These are phyloP conservation scores for Lanius collurio DNA, from an alignment of 2,113 vertebrate genomes.

Conservation along the genomic window DNA sequence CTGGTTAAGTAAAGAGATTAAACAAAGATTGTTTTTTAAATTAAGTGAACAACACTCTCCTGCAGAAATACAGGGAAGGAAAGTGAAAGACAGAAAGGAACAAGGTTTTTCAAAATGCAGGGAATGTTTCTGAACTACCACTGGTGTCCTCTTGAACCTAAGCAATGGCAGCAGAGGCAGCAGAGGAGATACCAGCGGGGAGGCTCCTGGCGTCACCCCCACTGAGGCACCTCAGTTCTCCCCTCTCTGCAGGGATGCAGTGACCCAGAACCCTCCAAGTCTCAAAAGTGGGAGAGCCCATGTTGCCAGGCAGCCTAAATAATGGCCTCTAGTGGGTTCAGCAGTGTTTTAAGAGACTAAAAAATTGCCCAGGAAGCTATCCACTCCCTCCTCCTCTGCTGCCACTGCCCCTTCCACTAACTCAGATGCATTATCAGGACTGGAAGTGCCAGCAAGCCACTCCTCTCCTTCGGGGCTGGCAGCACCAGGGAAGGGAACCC, in stretches of 20 bases:
- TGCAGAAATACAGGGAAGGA: neutral
- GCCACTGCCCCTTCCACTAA: neutral
- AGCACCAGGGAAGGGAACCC: conserved; percentile 1
- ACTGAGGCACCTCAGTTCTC: neutral
- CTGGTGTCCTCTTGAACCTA: neutral
- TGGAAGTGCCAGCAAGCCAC: conserved; percentile 29
- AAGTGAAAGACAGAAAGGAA: neutral
- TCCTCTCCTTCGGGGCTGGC: conserved; percentile 32
- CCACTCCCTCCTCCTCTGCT: neutral
- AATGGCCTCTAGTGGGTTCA: neutral
- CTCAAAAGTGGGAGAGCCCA: neutral
- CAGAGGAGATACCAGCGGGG: neutral
- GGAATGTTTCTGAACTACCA: neutral
- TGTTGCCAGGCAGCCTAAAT: conserved; percentile 22
- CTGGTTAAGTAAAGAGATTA: neutral
- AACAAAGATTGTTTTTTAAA: neutral
- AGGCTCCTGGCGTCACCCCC: neutral
- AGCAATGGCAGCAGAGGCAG: neutral
- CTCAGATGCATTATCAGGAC: neutral
- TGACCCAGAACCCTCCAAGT: neutral
- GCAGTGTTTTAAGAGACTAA: neutral
- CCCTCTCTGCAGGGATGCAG: neutral
- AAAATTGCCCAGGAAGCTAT: neutral
- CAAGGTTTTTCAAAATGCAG: neutral
- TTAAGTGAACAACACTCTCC: neutral